These are phyloP conservation scores for silkworm (Bombyx mori) DNA, from an alignment of 1,140 invertebrate genomes.

Conservation along the genomic window DNA sequence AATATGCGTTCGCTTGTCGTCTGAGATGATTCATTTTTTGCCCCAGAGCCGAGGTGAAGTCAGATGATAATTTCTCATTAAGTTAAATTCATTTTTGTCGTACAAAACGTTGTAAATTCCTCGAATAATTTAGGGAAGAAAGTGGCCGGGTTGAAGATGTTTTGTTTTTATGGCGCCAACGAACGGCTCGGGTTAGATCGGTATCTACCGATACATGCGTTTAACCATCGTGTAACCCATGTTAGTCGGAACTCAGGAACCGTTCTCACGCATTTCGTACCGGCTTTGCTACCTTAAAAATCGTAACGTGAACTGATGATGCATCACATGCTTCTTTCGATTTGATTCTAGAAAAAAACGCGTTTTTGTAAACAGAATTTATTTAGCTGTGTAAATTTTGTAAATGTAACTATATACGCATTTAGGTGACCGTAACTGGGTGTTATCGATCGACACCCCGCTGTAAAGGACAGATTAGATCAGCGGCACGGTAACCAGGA, in stretches of 20 bases:
- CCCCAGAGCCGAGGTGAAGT: conserved; percentile 18
- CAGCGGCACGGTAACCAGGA: not conserved
- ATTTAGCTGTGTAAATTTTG: too few relatives aligned
- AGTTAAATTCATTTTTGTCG: conserved; percentile 68
- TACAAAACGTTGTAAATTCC: conserved; percentile 65
- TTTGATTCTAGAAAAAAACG: too few relatives aligned
- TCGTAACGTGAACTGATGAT: conserved; percentile 36
- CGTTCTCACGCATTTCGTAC: conserved; percentile 52
- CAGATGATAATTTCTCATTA: conserved; percentile 70
- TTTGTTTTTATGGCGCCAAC: conserved; percentile 70
- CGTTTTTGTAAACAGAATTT: too few relatives aligned
- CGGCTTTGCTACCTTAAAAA: conserved; percentile 45
- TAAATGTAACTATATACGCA: too few relatives aligned
- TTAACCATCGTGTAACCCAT: conserved; percentile 69
- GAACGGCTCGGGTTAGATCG: conserved; percentile 61
- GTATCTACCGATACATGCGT: conserved; percentile 66
- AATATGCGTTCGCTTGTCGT: conserved; percentile 38
- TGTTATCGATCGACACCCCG: too few relatives aligned
- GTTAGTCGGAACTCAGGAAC: conserved; percentile 60
- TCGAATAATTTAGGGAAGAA: conserved; percentile 69
- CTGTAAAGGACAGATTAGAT: not conserved
- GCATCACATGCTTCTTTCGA: too few relatives aligned
- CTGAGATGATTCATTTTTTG: conserved; percentile 46
- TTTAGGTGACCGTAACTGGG: too few relatives aligned
- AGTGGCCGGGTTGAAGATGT: conserved; percentile 62